Evolutionary conservation across 2,888 invertebrate genomes (phyloP), one percentile per base, ranked within the genome.

Genomic region (Drosophila glabriapex): DNA sequence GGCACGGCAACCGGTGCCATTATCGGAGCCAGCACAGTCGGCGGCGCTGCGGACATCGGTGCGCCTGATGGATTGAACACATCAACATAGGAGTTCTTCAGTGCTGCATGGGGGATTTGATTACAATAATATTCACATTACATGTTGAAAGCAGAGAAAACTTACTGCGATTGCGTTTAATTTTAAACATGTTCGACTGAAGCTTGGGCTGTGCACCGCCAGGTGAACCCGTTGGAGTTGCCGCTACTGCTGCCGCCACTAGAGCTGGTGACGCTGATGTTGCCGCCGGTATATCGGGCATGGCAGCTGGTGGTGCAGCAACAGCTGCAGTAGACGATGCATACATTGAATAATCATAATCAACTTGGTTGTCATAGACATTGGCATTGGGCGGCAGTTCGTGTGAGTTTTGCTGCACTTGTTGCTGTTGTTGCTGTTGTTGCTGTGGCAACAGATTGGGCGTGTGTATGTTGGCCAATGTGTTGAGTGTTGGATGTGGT

Each of bases 61-160:
- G 93, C 93, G 64, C 96, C 96, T 78, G 95, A 94, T 50, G 96
- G 96, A 94, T 97, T 97, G 94, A 98, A 96, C 70, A 98, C 97
- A 94, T 98, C 98, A 84, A 98, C 97, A 94, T 98, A 98, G 72
- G 97, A 96, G 91, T 96, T 96, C 93, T 97, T 96, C 90, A 97
- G 94, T 91, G 96, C 97, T 97, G 93, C 10, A 92, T 93, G 67
- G 67, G 0, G 4, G 10, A 29, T 22, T 25, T 19, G n/a, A 35
- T 12, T n/a, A 49, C 25, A 25, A 22, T 22, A 41, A 29, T n/a
- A 29, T 0, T 4, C 28, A 16, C 12, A 33, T 16, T 4, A 22
- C 5, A n/a, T 16, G 16, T 22, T 22, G 33, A 16, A 10, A 16
- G 22, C 33, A 33, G 16, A 46, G 12, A 5, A 12, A 54, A 94